phyloP scores from a whole-genome alignment of 2,888 invertebrate species.

The Aphrophora alni region DNA sequence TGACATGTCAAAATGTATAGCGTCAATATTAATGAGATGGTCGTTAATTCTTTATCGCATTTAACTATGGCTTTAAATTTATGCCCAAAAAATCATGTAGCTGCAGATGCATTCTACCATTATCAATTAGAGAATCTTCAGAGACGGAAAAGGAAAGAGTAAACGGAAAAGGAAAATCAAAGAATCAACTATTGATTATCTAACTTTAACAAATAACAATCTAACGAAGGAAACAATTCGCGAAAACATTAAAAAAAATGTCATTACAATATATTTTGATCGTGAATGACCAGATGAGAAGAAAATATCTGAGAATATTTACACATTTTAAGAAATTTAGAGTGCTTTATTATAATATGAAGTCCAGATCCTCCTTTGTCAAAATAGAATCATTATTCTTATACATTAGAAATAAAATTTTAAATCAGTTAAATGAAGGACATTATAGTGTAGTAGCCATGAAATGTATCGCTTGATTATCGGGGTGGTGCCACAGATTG shows the following conservation, averaged over 20 bases:
- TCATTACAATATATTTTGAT: too few relatives aligned
- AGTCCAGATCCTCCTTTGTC: slow-evolving; percentile 16
- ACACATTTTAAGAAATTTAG: too few relatives aligned
- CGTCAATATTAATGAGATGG: neutral
- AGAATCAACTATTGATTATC: neutral
- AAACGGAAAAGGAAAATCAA: neutral
- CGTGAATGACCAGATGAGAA: too few relatives aligned
- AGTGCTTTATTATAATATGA: too few relatives aligned
- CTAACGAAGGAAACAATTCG: slow-evolving; percentile 21
- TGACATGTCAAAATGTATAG: neutral
- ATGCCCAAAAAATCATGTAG: neutral
- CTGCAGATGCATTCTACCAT: neutral
- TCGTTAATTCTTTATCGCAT: too few relatives aligned
- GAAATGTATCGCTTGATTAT: neutral
- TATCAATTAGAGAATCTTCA: neutral
- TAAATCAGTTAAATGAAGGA: neutral
- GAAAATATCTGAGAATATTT: too few relatives aligned
- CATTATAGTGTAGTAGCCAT: neutral
- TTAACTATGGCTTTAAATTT: neutral
- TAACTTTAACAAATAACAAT: neutral
- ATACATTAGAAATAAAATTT: neutral
- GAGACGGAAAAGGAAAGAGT: neutral
- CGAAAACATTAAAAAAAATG: too few relatives aligned
- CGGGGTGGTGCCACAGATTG: neutral
- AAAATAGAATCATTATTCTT: neutral